Evolutionary conservation across 2,113 vertebrate species (phyloP), one percentile per base, ranked within the genome.

Genomic region (Aspiorhynchus laticeps): DNA sequence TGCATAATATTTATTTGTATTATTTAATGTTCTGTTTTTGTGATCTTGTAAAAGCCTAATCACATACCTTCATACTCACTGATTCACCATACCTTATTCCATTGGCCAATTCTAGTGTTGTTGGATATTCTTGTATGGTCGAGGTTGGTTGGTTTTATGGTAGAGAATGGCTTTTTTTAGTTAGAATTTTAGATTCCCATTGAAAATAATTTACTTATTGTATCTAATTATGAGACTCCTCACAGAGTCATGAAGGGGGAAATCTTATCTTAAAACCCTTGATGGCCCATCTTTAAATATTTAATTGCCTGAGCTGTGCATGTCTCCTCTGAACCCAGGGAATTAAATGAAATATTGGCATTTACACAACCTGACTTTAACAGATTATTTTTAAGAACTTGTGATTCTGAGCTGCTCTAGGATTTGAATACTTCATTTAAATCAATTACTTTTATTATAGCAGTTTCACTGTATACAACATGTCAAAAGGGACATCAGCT

Each of bases 351-450:
- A 94, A 43, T 83, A 78, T 79, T 79, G 85, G 2, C 9, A 11
- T 63, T 87, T 86, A 80, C 91, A 85, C 26, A 90, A 83, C 79
- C 85, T 36, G 85, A 80, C 87, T 91, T 43, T 85, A 82, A 90
- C 87, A 51, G 90, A 24, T 24, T 74, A 41, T 36, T 14, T 36
- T 21, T 24, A 74, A 41, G 2, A 74, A 19, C 2, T 41, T 73
- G 69, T 19, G 15, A 53, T 73, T 73, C 6, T 73, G 69, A 73
- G 36, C 31, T 61, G 24, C 7, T 61, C 59, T 61, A n/a, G 7
- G 59, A n/a, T n/a, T 61, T n/a, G 24, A 11, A 9, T 61, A 24
- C 14, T 51, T 5, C 14, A n/a, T 61, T n/a, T 61, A n/a, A 61
- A 61, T n/a, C 59, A 26, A 61, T n/a, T n/a, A 61, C 24, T 61